Percentiles rank a stretch among this genome's conserved stretches.
Conservation (phyloP, 2,797 vertebrate species). For the Notoglanidium macrostoma region DNA sequence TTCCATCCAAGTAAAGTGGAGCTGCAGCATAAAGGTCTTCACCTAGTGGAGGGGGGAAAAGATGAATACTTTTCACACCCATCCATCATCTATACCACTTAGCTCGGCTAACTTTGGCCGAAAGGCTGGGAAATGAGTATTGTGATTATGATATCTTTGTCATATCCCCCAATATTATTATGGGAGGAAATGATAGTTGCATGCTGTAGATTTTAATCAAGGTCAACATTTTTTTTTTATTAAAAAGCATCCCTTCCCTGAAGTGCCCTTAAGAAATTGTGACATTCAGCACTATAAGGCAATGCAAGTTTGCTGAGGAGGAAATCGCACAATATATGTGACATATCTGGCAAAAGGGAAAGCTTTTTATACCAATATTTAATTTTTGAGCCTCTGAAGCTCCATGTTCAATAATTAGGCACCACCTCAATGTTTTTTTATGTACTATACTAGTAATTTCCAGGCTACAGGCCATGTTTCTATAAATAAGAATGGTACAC, state of each 20-base stretch:
- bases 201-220: background rate
- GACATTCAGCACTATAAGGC: background rate
- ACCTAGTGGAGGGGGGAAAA: constrained; percentile 60
- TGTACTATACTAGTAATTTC: background rate
- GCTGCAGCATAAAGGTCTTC: constrained; percentile 75
- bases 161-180: background rate
- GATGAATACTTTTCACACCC: background rate
- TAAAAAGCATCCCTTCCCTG: background rate
- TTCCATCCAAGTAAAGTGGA: constrained; percentile 69
- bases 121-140: background rate
- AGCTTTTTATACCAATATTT: background rate
- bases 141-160: background rate
- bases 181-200: constrained; percentile 19
- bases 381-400: background rate
- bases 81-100: no score
- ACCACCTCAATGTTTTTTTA: background rate
- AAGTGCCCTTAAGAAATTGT: background rate
- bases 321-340: background rate
- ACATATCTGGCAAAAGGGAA: background rate
- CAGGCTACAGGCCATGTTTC: background rate
- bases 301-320: background rate
- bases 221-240: background rate
- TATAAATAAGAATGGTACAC: background rate
- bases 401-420: background rate
- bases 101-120: no score